Conservation (phyloP, 2,797 vertebrate genomes). For the Harpagifer antarcticus region DNA sequence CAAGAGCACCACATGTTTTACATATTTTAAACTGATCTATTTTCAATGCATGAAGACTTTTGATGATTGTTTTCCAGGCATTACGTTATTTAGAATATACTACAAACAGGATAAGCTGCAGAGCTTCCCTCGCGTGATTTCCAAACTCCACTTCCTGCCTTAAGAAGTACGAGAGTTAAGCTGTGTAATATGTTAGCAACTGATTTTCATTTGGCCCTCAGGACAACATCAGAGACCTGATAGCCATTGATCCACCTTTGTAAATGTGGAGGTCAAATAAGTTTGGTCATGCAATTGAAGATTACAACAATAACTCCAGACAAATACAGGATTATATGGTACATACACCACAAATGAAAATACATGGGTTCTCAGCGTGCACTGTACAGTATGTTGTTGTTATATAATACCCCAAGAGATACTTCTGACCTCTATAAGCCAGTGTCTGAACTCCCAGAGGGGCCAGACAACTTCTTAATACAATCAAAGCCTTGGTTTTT, state of each 20-base stretch:
- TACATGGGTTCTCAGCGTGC: conserved; percentile 25
- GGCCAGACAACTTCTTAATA: conserved; percentile 18
- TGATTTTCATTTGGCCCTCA: conserved; percentile 41
- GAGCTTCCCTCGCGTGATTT: conserved; percentile 1
- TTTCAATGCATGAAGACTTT: not conserved
- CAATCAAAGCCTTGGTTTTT: not conserved
- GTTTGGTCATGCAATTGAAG: conserved; percentile 47
- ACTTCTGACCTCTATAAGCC: conserved; percentile 11
- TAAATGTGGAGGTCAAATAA: conserved; percentile 16
- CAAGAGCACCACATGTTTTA: not conserved
- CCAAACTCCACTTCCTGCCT: not conserved
- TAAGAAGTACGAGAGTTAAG: conserved; percentile 26
- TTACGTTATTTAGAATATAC: not conserved
- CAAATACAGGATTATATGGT: conserved; percentile 39
- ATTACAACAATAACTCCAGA: conserved; percentile 46
- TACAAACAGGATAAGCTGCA: conserved; percentile 20
- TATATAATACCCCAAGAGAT: conserved; percentile 23
- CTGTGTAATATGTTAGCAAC: conserved; percentile 38
- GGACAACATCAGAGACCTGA: conserved; percentile 34
- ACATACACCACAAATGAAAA: conserved; percentile 42
- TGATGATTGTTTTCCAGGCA: conserved; percentile 12
- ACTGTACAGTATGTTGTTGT: not conserved
- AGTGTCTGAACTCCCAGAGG: not conserved
- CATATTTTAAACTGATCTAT: conserved; percentile 31
- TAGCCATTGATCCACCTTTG: conserved; percentile 42